Percentiles rank a stretch among this genome's conserved stretches.
These are phyloP conservation scores for Lycodopsis pacificus DNA, from an alignment of 2,797 vertebrate genomes.

Conservation along the genomic window DNA sequence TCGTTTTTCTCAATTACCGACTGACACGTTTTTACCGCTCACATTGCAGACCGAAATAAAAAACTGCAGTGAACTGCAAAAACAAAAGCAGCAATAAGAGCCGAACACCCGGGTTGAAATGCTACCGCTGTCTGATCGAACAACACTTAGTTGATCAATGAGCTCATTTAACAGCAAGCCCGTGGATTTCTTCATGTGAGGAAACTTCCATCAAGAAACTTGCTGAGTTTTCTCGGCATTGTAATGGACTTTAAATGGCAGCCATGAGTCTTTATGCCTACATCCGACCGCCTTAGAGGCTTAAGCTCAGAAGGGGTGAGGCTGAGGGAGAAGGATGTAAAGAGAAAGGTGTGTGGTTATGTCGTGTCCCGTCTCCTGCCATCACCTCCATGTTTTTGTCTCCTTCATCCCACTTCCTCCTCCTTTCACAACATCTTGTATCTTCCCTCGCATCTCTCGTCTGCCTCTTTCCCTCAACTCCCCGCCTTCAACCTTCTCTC, in stretches of 20 bases:
- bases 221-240: slow-evolving; percentile 32
- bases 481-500: not conserved
- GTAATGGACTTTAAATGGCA: slow-evolving; percentile 76
- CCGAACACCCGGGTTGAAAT: slow-evolving; percentile 5
- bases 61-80: not conserved
- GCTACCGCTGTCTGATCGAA: slow-evolving; percentile 10
- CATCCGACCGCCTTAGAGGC: slow-evolving; percentile 36
- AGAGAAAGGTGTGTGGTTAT: slow-evolving; percentile 18
- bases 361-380: slow-evolving; percentile 5
- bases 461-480: not conserved
- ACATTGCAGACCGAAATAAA: not conserved
- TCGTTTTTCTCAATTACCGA: not conserved
- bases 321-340: slow-evolving; percentile 11
- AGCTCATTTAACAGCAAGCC: slow-evolving; percentile 46
- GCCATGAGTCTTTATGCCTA: slow-evolving; percentile 66
- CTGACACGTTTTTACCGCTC: not conserved
- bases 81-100: slow-evolving; percentile 8
- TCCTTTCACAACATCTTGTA: too few relatives aligned
- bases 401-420: not conserved
- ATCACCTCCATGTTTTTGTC: slow-evolving; percentile 4
- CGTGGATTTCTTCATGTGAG: slow-evolving; percentile 50
- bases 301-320: slow-evolving; percentile 32
- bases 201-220: slow-evolving; percentile 32
- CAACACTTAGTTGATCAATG: slow-evolving; percentile 44
- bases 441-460: slow-evolving; percentile 5